These are phyloP conservation scores for Neoniphon sammara DNA, from an alignment of 2,797 vertebrate genomes.

Conservation along the genomic window DNA sequence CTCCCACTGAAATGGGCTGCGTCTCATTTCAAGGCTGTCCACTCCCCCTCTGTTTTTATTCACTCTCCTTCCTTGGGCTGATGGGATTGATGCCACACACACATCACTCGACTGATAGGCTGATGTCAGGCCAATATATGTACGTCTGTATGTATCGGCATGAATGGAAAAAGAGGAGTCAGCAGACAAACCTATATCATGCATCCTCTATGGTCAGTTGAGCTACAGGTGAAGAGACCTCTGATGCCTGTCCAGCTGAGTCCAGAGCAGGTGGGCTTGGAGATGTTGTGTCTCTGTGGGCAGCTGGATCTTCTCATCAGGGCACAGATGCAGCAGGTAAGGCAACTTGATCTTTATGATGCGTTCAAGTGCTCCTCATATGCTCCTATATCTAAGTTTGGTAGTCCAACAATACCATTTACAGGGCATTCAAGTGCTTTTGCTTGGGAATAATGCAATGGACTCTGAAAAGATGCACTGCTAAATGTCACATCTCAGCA, in stretches of 20 bases:
- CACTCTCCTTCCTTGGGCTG: constrained; percentile 19
- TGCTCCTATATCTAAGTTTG: too few species aligned
- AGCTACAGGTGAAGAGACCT: constrained; percentile 84
- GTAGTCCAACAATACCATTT: too few species aligned
- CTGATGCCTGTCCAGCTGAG: constrained; percentile 83
- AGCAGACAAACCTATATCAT: background rate
- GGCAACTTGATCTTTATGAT: background rate
- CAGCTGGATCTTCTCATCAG: constrained; percentile 87
- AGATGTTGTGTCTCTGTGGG: constrained; percentile 86
- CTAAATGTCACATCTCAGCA: too few species aligned
- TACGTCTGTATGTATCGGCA: background rate
- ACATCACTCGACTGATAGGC: background rate
- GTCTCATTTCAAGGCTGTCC: constrained; percentile 37
- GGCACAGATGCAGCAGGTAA: constrained; percentile 85
- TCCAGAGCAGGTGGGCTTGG: constrained; percentile 85
- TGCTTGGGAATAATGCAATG: too few species aligned
- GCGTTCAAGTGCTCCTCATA: too few species aligned
- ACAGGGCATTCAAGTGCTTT: too few species aligned
- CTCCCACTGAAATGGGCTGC: background rate
- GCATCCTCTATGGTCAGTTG: constrained; percentile 79
- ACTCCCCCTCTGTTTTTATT: constrained; percentile 39
- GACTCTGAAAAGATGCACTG: too few species aligned
- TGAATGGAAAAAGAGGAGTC: too few species aligned
- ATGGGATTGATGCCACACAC: background rate
- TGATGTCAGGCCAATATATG: too few species aligned